Percentiles rank a stretch among this genome's conserved stretches.
Evolutionary conservation across 2,113 vertebrate species (phyloP).

Genomic region (Tringa solitaria): DNA sequence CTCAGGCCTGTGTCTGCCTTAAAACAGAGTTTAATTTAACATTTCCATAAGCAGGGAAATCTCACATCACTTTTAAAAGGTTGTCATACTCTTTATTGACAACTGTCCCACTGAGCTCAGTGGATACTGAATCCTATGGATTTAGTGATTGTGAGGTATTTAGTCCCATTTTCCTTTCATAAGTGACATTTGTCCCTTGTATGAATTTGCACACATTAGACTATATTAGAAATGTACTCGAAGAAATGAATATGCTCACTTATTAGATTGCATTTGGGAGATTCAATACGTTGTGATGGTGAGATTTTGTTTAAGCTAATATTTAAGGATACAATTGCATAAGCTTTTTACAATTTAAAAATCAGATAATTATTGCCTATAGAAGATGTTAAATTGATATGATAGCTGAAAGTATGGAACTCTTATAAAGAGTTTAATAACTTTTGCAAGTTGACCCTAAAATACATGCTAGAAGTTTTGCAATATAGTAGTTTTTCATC

Average conservation of each 20-base stretch:
- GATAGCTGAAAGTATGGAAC: not conserved
- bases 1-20: not conserved
- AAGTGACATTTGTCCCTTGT: not conserved
- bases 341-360: not conserved
- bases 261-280: not conserved
- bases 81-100: not conserved
- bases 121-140: not conserved
- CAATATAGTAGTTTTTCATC: not conserved
- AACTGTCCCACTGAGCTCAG: not conserved
- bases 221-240: not conserved
- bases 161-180: not conserved
- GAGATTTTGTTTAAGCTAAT: not conserved
- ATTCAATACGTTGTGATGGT: not conserved
- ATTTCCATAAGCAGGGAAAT: not conserved
- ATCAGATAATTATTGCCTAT: not conserved
- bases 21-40: accelerated
- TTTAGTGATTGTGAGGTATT: not conserved
- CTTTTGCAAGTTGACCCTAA: not conserved
- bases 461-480: not conserved
- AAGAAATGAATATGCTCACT: not conserved
- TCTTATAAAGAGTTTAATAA: not conserved
- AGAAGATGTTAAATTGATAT: not conserved
- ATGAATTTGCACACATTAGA: not conserved
- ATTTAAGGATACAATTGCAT: not conserved
- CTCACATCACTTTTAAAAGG: not conserved